These are phyloP conservation scores for Austrofundulus limnaeus DNA, from an alignment of 2,113 vertebrate species.

Conservation along the genomic window DNA sequence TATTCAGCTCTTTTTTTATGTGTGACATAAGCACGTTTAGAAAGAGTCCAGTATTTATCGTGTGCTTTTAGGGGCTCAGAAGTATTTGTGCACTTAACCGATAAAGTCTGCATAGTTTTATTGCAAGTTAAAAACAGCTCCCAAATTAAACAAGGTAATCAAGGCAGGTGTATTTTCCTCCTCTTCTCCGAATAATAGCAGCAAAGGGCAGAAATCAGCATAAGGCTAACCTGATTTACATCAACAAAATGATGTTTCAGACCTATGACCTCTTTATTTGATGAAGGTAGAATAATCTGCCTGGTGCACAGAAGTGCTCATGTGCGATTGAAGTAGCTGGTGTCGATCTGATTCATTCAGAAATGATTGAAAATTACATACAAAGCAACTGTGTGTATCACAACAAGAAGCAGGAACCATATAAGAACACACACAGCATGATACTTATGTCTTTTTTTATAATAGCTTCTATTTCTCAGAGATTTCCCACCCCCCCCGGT, in stretches of 20 bases:
- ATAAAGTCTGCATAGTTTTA: slow-evolving; percentile 22
- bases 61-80: not conserved
- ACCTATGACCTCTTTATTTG: slow-evolving; percentile 57
- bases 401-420: not conserved
- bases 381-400: not conserved
- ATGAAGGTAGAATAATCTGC: slow-evolving; percentile 69
- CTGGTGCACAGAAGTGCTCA: slow-evolving; percentile 25
- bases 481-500: not conserved
- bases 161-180: too few relatives aligned
- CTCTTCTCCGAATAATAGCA: slow-evolving; percentile 17
- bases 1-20: not conserved
- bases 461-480: slow-evolving; percentile 3
- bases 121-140: slow-evolving; percentile 12
- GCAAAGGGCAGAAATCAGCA: slow-evolving; percentile 64
- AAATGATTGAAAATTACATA: slow-evolving; percentile 12
- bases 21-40: too few relatives aligned
- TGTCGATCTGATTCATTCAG: slow-evolving; percentile 51
- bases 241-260: slow-evolving; percentile 66
- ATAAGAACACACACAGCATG: not conserved
- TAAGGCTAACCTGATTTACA: slow-evolving; percentile 54
- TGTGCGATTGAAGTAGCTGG: slow-evolving; percentile 61
- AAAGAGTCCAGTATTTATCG: slow-evolving; percentile 8
- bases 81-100: slow-evolving; percentile 14
- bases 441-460: not conserved
- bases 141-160: slow-evolving; percentile 39